Evolutionary conservation across 2,113 vertebrate genomes (phyloP).

Genomic region (Clarias magur): DNA sequence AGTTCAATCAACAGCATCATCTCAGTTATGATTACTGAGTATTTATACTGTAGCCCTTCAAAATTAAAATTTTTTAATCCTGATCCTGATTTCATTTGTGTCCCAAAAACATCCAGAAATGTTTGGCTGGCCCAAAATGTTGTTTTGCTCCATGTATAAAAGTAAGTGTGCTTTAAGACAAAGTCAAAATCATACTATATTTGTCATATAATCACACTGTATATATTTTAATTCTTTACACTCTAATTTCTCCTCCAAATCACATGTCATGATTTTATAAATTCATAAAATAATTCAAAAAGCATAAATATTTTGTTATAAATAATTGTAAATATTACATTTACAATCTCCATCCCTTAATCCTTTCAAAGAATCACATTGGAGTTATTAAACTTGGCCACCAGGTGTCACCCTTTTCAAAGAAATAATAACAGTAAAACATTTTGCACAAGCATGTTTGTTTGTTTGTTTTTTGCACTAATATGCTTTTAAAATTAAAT

Average conservation of each 20-base stretch:
- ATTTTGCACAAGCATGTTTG: not conserved
- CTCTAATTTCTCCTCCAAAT: not conserved
- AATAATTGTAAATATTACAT: too few relatives aligned
- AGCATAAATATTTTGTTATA: not conserved
- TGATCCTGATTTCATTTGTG: not conserved
- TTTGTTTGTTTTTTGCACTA: not conserved
- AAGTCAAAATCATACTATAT: not conserved
- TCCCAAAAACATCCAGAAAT: not conserved
- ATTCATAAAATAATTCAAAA: not conserved
- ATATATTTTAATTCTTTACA: not conserved
- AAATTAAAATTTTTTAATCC: not conserved
- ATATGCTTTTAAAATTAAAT: not conserved
- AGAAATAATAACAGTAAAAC: not conserved
- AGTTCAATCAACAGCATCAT: not conserved
- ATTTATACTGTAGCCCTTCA: not conserved
- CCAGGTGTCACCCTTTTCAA: constrained; percentile 7
- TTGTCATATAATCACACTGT: not conserved
- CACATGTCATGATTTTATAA: not conserved
- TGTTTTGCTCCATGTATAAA: not conserved
- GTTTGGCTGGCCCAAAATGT: not conserved
- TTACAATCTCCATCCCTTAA: not conserved
- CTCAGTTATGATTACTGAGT: not conserved
- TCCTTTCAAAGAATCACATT: not conserved
- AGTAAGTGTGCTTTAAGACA: not conserved
- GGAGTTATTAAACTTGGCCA: not conserved